Evolutionary conservation across 2,888 invertebrate species (phyloP), one percentile per base, ranked within the genome.

Genomic region (Abrostola triplasia): DNA sequence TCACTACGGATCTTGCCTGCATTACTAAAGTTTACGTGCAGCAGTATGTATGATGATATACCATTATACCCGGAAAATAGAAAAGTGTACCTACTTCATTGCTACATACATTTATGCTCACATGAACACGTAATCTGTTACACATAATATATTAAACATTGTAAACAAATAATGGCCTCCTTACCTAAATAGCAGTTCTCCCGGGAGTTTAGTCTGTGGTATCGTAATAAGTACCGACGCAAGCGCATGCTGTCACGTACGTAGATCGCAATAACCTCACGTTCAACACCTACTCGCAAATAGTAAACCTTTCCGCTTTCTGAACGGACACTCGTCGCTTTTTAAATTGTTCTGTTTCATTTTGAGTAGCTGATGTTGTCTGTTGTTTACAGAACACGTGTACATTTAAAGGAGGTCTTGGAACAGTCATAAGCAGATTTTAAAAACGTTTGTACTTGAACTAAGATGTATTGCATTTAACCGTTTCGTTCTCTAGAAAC

Each of bases 221-320:
- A 71, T 57, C 55, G 68, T 52, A 65, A 56, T 66, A 64, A 69
- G 57, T 63, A 62, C 59, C 37, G 60, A 58, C 73, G 62, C 51
- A 50, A 51, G 69, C 76, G 76, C 74, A 68, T 73, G 66, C 57
- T 60, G 76, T 81, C 86, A 86, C 85, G 86, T 86, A 77, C 73
- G 52, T 35, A 37, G 57, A 68, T 69, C 66, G 76, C 84, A 84
- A 86, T 85, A 80, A 78, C 81, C 80, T 88, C 88, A 90, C 90
- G 88, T 89, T 82, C 77, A 62, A 77, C 79, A 76, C 76, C 73
- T 70, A 76, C 83, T 78, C 79, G 82, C 79, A 77, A 81, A 71
- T 55, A 57, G 50, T 42, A 58, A 80, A 82, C 81, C 83, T 86
- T 88, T 88, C 85, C 88, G 88, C 87, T 90, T 90, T 90, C 89